These are phyloP conservation scores for Lithophane semibrunnea DNA, from an alignment of 2,888 invertebrate species.

Conservation along the genomic window DNA sequence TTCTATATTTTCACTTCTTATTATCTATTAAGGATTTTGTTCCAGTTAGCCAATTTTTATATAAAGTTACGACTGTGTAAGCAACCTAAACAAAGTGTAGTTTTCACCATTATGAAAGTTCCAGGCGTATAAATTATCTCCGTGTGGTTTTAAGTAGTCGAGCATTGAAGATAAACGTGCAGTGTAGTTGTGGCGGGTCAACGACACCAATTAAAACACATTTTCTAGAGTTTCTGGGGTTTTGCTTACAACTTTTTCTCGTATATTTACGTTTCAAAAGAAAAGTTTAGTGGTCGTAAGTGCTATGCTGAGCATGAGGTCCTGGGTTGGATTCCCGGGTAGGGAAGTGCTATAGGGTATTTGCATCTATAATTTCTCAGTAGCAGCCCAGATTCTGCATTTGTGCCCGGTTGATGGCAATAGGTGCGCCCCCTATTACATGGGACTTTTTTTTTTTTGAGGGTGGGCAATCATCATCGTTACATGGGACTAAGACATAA, in stretches of 20 bases:
- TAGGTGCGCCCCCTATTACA: background rate
- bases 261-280: slow-evolving; percentile 13
- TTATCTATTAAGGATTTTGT: slow-evolving; percentile 60
- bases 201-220: slow-evolving; percentile 51
- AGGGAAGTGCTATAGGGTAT: background rate
- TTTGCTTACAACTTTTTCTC: slow-evolving; percentile 13
- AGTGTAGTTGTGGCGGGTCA: slow-evolving; percentile 29
- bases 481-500: background rate
- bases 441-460: background rate
- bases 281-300: slow-evolving; percentile 5
- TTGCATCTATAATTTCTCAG: background rate
- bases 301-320: background rate
- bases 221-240: slow-evolving; percentile 34
- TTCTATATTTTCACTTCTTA: slow-evolving; percentile 58
- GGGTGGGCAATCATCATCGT: too few species aligned
- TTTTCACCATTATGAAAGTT: slow-evolving; percentile 49
- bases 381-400: background rate
- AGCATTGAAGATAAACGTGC: slow-evolving; percentile 50
- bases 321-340: background rate
- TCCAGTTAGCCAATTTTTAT: slow-evolving; percentile 42
- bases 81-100: slow-evolving; percentile 27
- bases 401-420: background rate
- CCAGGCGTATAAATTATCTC: slow-evolving; percentile 43
- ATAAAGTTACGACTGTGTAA: slow-evolving; percentile 10
- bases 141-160: slow-evolving; percentile 39